phyloP scores from a whole-genome alignment of 2,113 vertebrate species.

The Salvelinus sp. region DNA sequence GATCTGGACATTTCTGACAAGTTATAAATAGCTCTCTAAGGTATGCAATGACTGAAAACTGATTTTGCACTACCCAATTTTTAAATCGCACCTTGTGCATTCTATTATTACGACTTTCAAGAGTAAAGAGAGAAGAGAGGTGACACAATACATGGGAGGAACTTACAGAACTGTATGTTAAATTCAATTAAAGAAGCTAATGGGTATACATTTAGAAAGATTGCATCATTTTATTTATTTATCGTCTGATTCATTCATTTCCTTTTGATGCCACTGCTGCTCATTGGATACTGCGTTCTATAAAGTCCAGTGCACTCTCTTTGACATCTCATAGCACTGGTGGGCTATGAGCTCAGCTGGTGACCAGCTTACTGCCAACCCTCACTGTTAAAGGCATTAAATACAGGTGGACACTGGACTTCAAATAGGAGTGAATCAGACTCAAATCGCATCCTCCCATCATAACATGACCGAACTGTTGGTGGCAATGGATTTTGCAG shows the following conservation, averaged over 20 bases:
- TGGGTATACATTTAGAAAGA: background rate
- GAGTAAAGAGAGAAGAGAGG: too few relatives aligned
- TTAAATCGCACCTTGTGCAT: too few relatives aligned
- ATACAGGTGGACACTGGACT: background rate
- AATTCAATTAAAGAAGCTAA: too few relatives aligned
- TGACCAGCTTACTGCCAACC: too few relatives aligned
- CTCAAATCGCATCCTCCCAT: background rate
- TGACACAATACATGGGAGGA: too few relatives aligned
- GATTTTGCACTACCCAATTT: too few relatives aligned
- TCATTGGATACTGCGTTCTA: background rate
- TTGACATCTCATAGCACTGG: background rate
- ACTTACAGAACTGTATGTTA: too few relatives aligned
- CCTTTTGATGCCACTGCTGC: background rate
- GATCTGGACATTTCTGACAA: too few relatives aligned
- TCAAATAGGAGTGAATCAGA: background rate
- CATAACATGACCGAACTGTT: conserved; percentile 1
- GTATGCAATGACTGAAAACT: too few relatives aligned
- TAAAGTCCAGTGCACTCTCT: background rate
- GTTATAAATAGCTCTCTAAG: too few relatives aligned
- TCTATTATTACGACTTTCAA: too few relatives aligned
- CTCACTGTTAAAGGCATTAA: background rate
- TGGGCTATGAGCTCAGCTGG: too few relatives aligned
- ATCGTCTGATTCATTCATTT: background rate
- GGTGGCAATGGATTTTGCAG: conserved; percentile 2
- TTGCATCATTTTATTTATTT: background rate